Evolutionary conservation across 2,888 invertebrate genomes (phyloP), one percentile per base, ranked within the genome.

Genomic region (Eremobia ochroleuca): DNA sequence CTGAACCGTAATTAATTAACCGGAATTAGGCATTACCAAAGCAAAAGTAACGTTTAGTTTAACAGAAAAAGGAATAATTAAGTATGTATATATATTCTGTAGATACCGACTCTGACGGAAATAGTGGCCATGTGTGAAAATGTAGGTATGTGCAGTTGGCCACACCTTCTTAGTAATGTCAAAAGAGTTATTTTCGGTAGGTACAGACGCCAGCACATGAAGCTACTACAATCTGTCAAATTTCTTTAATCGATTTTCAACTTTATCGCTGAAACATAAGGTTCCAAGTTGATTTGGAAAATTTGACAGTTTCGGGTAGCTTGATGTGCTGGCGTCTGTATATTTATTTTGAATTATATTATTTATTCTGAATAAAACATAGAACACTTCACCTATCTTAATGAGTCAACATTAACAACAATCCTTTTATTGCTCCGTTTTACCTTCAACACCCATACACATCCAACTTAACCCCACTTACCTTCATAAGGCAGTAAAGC

Each of bases 1-100:
- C 31, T 25, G n/a, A 64, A 85, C 28, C 69, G n/a, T 81, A 70
- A 82, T 84, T 82, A 82, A 82, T 85, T 59, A 25, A 61, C 55
- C 62, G 55, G 49, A 64, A 67, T 83, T 46, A 61, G 52, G 40
- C 66, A 71, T 73, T 82, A 58, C 40, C 31, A 34, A 67, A 76
- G 77, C 68, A 84, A 80, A 84, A 83, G 66, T 67, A 58, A 78
- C 28, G 37, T 78, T 83, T 79, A 82, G 49, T 65, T 21, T 31
- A 37, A 66, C 66, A 77, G 58, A 79, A 55, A 21, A 31, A 62
- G 37, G n/a, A 28, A 61, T 79, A 66, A 76, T 66, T 65, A n/a
- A 46, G 37, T 13, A n/a, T 55, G 37, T 13, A 37, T 21, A 6
- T 43, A n/a, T n/a, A n/a, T n/a, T n/a, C 21, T 52, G 25, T 73